Percentiles rank a stretch among this genome's conserved stretches.
These are phyloP conservation scores for Dicroscelio sp. DNA, from an alignment of 2,888 invertebrate species.

Conservation along the genomic window DNA sequence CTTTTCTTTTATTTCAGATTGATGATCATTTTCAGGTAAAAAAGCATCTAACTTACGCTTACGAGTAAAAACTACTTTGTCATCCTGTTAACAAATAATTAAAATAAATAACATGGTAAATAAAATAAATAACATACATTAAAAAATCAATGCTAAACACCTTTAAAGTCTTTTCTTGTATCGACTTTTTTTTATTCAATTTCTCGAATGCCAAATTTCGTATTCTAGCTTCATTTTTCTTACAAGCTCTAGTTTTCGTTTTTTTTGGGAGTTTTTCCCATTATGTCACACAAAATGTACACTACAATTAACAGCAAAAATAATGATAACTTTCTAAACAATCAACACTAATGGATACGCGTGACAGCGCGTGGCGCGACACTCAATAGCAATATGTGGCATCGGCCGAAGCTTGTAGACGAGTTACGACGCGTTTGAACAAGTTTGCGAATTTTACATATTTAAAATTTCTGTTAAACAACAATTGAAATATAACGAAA, in stretches of 20 bases:
- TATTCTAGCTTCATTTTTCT: not conserved
- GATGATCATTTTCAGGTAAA: not conserved
- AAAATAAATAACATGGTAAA: constrained; percentile 13
- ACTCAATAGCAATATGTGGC: no score
- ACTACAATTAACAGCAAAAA: constrained; percentile 9
- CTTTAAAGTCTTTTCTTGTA: constrained; percentile 2
- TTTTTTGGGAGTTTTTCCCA: not conserved
- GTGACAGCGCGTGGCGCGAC: no score
- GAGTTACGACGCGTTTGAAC: no score
- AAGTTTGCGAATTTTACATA: no score
- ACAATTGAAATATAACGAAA: no score
- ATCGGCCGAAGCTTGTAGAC: no score
- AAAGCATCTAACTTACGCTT: constrained; percentile 3
- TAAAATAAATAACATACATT: constrained; percentile 4
- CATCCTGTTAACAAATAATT: constrained; percentile 6
- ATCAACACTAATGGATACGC: not conserved
- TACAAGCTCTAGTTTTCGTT: not conserved
- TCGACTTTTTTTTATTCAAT: constrained; percentile 1
- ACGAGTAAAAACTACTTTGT: not conserved
- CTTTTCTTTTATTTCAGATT: not conserved
- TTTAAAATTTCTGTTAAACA: no score
- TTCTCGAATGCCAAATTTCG: not conserved
- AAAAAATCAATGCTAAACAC: not conserved
- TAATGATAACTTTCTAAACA: not conserved
- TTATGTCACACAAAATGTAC: not conserved